Percentiles rank a stretch among this genome's conserved stretches.
These are phyloP conservation scores for Elachura formosa DNA, from an alignment of 2,113 vertebrate species.

Conservation along the genomic window DNA sequence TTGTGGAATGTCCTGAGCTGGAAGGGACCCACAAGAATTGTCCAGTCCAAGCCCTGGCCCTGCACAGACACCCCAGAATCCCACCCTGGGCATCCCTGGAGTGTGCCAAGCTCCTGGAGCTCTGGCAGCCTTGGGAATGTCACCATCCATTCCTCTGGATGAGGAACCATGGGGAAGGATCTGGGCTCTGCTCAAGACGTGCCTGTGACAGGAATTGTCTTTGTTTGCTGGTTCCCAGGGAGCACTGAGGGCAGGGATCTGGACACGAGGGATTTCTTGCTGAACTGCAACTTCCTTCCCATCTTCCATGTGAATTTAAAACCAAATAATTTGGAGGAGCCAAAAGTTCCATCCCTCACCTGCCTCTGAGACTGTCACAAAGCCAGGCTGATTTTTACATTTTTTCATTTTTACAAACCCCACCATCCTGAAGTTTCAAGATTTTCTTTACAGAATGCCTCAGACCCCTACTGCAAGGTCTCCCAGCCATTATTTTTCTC, in stretches of 20 bases:
- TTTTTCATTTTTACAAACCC: neutral
- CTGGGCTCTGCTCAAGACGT: neutral
- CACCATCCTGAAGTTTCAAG: no score
- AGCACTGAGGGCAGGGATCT: neutral
- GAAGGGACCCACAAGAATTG: neutral
- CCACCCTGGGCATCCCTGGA: neutral
- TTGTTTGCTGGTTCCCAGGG: neutral
- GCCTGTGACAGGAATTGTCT: neutral
- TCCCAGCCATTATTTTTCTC: neutral
- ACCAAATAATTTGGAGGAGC: neutral
- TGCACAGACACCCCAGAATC: neutral
- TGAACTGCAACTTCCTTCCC: neutral
- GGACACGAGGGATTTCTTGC: neutral
- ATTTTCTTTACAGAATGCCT: neutral
- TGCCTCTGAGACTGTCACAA: neutral
- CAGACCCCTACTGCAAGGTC: neutral
- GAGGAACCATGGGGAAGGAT: neutral
- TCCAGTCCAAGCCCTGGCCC: neutral
- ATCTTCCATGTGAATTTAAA: neutral
- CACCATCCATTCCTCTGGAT: neutral
- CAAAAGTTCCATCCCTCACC: neutral
- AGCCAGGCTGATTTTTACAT: neutral
- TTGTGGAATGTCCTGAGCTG: neutral
- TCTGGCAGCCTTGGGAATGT: neutral
- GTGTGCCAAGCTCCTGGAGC: fast-evolving